These are phyloP conservation scores for Aurelia sp. DNA, from an alignment of 30 jellyfish, hydroid and myxozoan species.

Conservation along the genomic window DNA sequence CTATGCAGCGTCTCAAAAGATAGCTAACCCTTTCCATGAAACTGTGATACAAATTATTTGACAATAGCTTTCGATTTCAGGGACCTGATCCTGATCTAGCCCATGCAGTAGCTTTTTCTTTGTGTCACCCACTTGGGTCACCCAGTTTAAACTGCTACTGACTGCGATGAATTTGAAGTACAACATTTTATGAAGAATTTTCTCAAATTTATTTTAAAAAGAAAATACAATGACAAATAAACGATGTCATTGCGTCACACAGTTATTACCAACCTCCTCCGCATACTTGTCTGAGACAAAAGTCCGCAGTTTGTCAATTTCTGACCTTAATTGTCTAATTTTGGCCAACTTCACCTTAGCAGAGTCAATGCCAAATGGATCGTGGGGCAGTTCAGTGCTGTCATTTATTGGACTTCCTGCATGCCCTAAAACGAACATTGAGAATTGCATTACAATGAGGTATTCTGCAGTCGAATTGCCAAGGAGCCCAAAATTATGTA, in stretches of 20 bases:
- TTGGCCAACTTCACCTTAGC: slow-evolving; percentile 44
- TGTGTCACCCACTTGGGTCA: too few species aligned
- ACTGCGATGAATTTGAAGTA: neutral
- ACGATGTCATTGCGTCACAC: slow-evolving; percentile 72
- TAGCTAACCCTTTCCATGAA: too few species aligned
- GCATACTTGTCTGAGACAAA: slow-evolving; percentile 93
- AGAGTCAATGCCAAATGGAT: slow-evolving; percentile 52
- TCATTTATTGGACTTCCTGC: neutral
- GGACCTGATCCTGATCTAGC: too few species aligned
- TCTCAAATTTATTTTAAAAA: neutral
- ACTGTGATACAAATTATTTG: too few species aligned
- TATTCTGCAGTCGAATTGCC: too few species aligned
- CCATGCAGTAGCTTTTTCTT: too few species aligned
- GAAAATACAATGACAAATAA: neutral
- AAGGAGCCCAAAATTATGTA: too few species aligned
- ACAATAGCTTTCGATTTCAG: too few species aligned
- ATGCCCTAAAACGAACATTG: slow-evolving; percentile 5
- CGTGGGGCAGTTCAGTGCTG: slow-evolving; percentile 2
- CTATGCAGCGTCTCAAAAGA: too few species aligned
- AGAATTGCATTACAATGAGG: too few species aligned
- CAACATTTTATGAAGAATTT: slow-evolving; percentile 1
- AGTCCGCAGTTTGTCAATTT: slow-evolving; percentile 72
- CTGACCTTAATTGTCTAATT: slow-evolving; percentile 65
- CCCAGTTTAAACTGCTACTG: neutral
- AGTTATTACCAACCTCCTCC: slow-evolving; percentile 91